These are phyloP conservation scores for Ditula angustiorana DNA, from an alignment of 2,888 invertebrate species.

Conservation along the genomic window DNA sequence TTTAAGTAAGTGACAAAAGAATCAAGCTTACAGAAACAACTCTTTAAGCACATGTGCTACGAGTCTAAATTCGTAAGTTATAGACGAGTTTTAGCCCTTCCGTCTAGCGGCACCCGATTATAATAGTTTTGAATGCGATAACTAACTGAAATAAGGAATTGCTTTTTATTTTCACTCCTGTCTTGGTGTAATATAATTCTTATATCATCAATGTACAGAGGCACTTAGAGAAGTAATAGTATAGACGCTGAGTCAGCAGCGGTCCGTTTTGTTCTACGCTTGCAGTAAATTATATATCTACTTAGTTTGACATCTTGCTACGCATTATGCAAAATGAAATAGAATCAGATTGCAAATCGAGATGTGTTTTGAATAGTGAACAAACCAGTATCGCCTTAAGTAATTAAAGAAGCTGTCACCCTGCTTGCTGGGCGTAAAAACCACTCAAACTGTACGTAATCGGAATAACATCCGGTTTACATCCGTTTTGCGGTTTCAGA, in stretches of 20 bases:
- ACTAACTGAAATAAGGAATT: too few species aligned
- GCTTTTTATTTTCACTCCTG: too few species aligned
- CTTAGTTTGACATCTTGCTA: background rate
- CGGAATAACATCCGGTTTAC: slow-evolving; percentile 36
- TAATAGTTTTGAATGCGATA: too few species aligned
- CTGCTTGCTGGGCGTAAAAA: slow-evolving; percentile 32
- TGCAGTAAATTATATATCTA: background rate
- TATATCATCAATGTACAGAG: too few species aligned
- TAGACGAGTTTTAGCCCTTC: too few species aligned
- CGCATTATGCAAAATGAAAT: slow-evolving; percentile 33
- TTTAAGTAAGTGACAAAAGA: too few species aligned
- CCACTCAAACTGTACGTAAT: slow-evolving; percentile 36
- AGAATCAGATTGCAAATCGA: slow-evolving; percentile 26
- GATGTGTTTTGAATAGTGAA: slow-evolving; percentile 31
- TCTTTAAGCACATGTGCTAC: too few species aligned
- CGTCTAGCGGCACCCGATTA: too few species aligned
- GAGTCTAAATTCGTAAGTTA: too few species aligned
- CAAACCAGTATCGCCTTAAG: slow-evolving; percentile 33
- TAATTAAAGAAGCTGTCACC: slow-evolving; percentile 40
- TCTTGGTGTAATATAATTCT: too few species aligned
- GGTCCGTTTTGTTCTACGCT: background rate
- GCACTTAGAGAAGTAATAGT: background rate
- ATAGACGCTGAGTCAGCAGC: background rate
- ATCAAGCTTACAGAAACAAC: too few species aligned
- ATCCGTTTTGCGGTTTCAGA: slow-evolving; percentile 28